A percentile compares a stretch with the other conserved stretches of the same genome.
phyloP scores from a whole-genome alignment of 1,140 invertebrate species.

The Eciton burchellii region DNA sequence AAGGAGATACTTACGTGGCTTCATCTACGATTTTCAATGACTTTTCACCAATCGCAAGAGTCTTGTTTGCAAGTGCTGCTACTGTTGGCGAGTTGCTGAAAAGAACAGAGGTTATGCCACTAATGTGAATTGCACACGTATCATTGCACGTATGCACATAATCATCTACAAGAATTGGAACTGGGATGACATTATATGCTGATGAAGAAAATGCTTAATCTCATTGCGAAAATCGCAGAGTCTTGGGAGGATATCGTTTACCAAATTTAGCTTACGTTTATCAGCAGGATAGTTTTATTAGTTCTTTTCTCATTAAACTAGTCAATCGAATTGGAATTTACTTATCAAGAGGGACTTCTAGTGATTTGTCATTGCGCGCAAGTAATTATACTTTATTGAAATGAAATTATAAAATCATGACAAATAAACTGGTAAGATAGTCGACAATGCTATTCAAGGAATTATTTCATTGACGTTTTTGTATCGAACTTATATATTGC shows the following conservation, averaged over 20 bases:
- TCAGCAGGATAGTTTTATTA: conserved; percentile 1
- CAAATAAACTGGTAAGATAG: not conserved
- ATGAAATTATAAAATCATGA: not conserved
- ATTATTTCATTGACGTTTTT: conserved; percentile 23
- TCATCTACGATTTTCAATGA: conserved; percentile 11
- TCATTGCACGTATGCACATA: not conserved
- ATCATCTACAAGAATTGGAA: not conserved
- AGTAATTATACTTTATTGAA: conserved; percentile 4
- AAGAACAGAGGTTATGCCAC: not conserved
- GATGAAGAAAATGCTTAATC: not conserved
- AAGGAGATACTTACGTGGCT: not conserved
- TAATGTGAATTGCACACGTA: not conserved
- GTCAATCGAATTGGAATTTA: not conserved
- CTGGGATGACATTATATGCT: conserved; percentile 7
- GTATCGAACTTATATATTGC: conserved; percentile 1
- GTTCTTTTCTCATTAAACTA: conserved; percentile 1
- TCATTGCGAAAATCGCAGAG: not conserved
- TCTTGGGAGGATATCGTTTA: conserved; percentile 47
- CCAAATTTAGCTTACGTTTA: conserved; percentile 12
- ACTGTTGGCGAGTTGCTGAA: not conserved
- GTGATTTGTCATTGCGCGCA: not conserved
- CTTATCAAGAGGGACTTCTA: not conserved
- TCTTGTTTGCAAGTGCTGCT: not conserved
- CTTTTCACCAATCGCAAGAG: conserved; percentile 13
- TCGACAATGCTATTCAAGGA: not conserved